Conservation (phyloP, 2,113 vertebrate species). For the Elephas maximus region DNA sequence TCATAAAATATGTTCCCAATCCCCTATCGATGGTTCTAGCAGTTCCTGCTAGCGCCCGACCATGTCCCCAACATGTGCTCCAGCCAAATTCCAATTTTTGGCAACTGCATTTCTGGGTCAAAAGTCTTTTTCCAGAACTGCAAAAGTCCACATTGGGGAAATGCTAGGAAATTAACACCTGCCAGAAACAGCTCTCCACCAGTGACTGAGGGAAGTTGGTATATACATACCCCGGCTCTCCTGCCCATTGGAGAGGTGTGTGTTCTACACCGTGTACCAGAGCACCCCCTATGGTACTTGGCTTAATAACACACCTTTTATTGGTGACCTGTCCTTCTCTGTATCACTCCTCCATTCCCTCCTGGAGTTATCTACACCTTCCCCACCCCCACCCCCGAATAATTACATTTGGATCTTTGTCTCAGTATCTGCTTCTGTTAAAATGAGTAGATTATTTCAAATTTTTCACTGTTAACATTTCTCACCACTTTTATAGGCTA, state of each 20-base stretch:
- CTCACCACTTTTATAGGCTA: background rate
- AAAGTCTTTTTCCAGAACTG: background rate
- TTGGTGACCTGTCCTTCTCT: background rate
- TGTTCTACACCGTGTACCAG: background rate
- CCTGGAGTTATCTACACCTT: background rate
- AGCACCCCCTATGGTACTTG: background rate
- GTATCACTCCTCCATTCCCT: background rate
- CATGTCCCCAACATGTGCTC: background rate
- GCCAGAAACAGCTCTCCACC: background rate
- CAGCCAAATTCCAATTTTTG: background rate
- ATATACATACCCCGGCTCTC: background rate
- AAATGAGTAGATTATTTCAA: background rate
- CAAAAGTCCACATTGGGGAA: background rate
- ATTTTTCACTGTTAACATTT: background rate
- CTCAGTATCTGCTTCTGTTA: background rate
- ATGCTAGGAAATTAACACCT: background rate
- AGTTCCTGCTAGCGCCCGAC: background rate
- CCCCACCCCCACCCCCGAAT: rapidly evolving
- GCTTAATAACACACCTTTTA: background rate
- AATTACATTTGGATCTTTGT: background rate
- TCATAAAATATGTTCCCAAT: background rate
- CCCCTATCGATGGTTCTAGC: background rate
- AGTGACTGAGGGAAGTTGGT: background rate
- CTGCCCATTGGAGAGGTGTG: background rate
- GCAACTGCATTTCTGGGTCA: background rate